Evolutionary conservation across 2,113 vertebrate species (phyloP).

Genomic region (Muntiacus muntjak): DNA sequence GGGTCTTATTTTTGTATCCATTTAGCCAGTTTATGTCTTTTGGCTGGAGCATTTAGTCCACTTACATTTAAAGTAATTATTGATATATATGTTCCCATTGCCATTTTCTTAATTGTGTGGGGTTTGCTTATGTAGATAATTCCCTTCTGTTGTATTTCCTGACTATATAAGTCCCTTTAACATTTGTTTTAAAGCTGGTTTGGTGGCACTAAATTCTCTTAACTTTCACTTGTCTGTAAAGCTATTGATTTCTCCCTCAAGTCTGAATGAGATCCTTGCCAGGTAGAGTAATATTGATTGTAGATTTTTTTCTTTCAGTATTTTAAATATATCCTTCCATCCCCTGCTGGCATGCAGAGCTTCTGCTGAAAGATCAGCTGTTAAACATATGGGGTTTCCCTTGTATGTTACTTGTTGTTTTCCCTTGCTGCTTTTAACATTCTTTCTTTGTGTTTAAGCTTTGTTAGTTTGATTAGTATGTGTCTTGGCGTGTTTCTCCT

Average conservation of each 20-base stretch:
- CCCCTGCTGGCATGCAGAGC: background rate
- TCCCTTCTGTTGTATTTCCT: background rate
- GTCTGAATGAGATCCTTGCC: background rate
- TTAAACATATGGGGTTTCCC: background rate
- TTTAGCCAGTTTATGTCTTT: background rate
- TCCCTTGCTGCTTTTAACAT: background rate
- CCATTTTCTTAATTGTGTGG: background rate
- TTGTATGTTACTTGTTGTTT: background rate
- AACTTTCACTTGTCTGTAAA: background rate
- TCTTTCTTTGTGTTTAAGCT: background rate
- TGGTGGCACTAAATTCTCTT: background rate
- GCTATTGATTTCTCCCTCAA: background rate
- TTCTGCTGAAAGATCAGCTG: background rate
- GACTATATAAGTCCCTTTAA: background rate
- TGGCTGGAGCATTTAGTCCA: background rate
- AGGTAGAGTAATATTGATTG: background rate
- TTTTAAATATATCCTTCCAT: background rate
- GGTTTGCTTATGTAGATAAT: background rate
- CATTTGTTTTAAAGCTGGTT: background rate
- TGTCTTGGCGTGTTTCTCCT: background rate
- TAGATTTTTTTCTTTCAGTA: background rate
- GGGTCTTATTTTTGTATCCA: background rate
- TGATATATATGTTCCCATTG: background rate
- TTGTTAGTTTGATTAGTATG: background rate
- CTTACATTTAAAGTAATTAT: background rate